phyloP scores from a whole-genome alignment of 2,797 vertebrate species.

The Notolepis coatsorum region DNA sequence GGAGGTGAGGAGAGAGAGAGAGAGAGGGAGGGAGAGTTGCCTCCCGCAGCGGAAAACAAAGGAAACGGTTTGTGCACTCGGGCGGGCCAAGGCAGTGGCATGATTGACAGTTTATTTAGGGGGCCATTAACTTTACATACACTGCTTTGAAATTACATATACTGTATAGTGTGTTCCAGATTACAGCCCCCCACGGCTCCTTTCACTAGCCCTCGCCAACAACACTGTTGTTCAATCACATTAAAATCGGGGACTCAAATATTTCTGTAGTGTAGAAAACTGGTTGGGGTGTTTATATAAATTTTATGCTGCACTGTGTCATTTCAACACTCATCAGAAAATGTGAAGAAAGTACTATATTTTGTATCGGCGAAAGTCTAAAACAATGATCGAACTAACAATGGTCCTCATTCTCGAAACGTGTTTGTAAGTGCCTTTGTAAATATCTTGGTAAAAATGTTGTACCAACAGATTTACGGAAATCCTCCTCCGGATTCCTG shows the following conservation, averaged over 20 bases:
- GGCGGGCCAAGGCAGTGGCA: constrained; percentile 50
- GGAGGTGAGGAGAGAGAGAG: neutral
- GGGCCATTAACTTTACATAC: constrained; percentile 86
- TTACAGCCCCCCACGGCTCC: constrained; percentile 51
- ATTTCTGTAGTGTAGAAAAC: constrained; percentile 12
- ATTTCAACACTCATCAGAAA: no score
- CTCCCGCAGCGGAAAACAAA: constrained; percentile 50
- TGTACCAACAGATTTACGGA: no score
- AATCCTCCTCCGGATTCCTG: no score
- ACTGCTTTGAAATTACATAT: constrained; percentile 69
- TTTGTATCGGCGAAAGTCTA: no score
- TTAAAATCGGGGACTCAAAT: constrained; percentile 43
- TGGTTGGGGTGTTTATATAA: no score
- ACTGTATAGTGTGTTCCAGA: constrained; percentile 51
- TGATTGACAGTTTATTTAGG: constrained; percentile 87
- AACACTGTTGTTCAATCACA: neutral
- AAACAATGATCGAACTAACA: no score
- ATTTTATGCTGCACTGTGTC: no score
- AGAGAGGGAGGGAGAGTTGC: constrained; percentile 38
- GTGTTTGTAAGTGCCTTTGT: no score
- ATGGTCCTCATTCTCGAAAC: no score
- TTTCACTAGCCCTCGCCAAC: constrained; percentile 26
- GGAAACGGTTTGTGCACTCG: constrained; percentile 57
- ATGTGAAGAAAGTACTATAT: no score
- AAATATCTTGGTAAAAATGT: no score